Evolutionary conservation across 1,140 invertebrate genomes (phyloP).

Genomic region (Drosophila nigromelanica): DNA sequence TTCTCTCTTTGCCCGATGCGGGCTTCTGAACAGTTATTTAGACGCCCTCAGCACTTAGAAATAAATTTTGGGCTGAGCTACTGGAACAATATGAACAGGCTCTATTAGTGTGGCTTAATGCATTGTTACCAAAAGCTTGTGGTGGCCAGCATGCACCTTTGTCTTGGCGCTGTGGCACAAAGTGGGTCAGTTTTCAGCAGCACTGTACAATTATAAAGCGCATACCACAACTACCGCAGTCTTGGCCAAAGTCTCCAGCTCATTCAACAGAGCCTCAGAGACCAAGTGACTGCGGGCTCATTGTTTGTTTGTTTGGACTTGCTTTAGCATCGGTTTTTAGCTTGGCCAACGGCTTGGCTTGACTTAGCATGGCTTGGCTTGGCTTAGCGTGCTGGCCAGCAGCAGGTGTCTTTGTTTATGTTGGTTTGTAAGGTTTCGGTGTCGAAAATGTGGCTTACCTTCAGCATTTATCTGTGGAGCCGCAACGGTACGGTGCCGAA

Average conservation of each 20-base stretch:
- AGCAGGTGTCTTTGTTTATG: conserved; percentile 63
- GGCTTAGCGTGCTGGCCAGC: conserved; percentile 17
- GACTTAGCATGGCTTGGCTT: not conserved
- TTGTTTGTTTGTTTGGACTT: conserved; percentile 54
- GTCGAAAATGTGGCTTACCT: conserved; percentile 77
- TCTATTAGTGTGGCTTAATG: conserved; percentile 41
- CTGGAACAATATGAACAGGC: conserved; percentile 28
- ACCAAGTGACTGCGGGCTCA: conserved; percentile 46
- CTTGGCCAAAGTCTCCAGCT: conserved; percentile 16
- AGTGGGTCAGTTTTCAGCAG: conserved; percentile 68
- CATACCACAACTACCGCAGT: conserved; percentile 49
- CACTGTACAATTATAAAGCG: conserved; percentile 71
- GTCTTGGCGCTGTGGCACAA: conserved; percentile 32
- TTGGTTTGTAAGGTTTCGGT: conserved; percentile 30
- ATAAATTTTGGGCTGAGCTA: conserved; percentile 21
- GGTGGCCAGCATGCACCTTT: conserved; percentile 5
- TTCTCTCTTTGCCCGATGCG: conserved; percentile 13
- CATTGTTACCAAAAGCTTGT: conserved; percentile 30
- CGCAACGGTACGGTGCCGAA: conserved; percentile 44
- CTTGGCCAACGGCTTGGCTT: conserved; percentile 54
- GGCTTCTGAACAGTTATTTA: conserved; percentile 32
- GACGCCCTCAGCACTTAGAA: conserved; percentile 29
- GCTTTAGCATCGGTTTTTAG: not conserved
- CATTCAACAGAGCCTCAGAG: conserved; percentile 8
- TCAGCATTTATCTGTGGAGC: conserved; percentile 38